These are phyloP conservation scores for Orchesella cincta DNA, from an alignment of 1,140 invertebrate genomes.

Conservation along the genomic window DNA sequence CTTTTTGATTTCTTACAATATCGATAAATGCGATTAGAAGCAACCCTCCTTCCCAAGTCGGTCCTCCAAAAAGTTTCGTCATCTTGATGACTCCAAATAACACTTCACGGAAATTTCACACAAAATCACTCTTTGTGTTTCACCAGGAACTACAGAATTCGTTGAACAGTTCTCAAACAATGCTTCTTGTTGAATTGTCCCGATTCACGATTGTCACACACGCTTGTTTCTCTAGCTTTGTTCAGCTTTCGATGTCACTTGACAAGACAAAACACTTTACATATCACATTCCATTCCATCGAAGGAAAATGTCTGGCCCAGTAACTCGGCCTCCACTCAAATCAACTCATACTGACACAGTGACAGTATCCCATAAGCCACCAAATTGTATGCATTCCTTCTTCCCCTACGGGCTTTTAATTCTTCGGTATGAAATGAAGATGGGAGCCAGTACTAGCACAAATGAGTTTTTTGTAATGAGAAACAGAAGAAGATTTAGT, in stretches of 20 bases:
- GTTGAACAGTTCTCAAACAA: too few relatives aligned
- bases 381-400: not conserved
- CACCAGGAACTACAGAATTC: too few relatives aligned
- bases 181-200: too few relatives aligned
- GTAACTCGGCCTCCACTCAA: conserved; percentile 6
- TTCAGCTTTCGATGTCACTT: too few relatives aligned
- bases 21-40: conserved; percentile 42
- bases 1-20: conserved; percentile 36
- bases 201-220: too few relatives aligned
- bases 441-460: conserved; percentile 1
- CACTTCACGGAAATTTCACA: not conserved
- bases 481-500: not conserved
- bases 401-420: conserved; percentile 6
- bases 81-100: not conserved
- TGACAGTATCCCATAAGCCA: conserved; percentile 27
- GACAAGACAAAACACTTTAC: too few relatives aligned
- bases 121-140: too few relatives aligned
- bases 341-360: conserved; percentile 15
- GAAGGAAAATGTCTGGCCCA: not conserved
- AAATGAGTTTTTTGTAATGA: conserved; percentile 1
- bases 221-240: too few relatives aligned
- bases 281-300: not conserved
- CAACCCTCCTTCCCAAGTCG: conserved; percentile 33
- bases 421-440: not conserved
- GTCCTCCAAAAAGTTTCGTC: conserved; percentile 30